phyloP scores from a whole-genome alignment of 2,888 invertebrate genomes.

The Globia sparganii region DNA sequence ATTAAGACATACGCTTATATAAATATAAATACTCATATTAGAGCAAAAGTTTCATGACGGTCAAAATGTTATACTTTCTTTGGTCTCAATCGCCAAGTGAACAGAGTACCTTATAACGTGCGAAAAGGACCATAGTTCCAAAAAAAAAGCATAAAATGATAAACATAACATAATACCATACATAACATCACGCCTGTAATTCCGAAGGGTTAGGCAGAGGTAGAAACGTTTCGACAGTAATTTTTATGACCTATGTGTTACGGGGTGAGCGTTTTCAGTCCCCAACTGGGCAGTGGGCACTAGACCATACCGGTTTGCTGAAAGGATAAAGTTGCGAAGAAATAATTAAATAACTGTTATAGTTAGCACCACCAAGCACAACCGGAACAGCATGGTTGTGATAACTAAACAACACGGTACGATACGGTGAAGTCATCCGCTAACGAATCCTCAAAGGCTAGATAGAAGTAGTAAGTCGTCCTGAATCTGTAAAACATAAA shows the following conservation, averaged over 20 bases:
- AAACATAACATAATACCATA: too few relatives aligned
- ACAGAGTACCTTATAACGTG: neutral
- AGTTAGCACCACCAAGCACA: slow-evolving; percentile 92
- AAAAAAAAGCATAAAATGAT: neutral
- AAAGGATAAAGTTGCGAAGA: neutral
- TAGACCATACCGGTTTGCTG: too few relatives aligned
- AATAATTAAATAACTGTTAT: slow-evolving; percentile 78
- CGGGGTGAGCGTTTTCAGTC: too few relatives aligned
- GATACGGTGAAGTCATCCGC: slow-evolving; percentile 85
- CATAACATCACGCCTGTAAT: too few relatives aligned
- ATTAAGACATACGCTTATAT: neutral
- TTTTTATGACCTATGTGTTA: too few relatives aligned
- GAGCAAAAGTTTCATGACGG: neutral
- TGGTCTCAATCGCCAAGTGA: neutral
- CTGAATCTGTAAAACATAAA: slow-evolving; percentile 83
- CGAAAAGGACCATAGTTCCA: neutral
- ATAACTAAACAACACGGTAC: slow-evolving; percentile 88
- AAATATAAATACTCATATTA: neutral
- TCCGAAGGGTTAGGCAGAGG: too few relatives aligned
- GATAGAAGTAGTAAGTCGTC: slow-evolving; percentile 92
- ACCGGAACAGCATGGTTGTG: slow-evolving; percentile 92
- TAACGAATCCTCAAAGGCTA: slow-evolving; percentile 93
- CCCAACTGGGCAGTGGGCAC: too few relatives aligned
- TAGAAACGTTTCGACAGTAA: too few relatives aligned
- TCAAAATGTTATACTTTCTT: neutral